Base-by-base conservation (phyloP, 2,888 invertebrate species). In the Itoplectis maculator region DNA sequence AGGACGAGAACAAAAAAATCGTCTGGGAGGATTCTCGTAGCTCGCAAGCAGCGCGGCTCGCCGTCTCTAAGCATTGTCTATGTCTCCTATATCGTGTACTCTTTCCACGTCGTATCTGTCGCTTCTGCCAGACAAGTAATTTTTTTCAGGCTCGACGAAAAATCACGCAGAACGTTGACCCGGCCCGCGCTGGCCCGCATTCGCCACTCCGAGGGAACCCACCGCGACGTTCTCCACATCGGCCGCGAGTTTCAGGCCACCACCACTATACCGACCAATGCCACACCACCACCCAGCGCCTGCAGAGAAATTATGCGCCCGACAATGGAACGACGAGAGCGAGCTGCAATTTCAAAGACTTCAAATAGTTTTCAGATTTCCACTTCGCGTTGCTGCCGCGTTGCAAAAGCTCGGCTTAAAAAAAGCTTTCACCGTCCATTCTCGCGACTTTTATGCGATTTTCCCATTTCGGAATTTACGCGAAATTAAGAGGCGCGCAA, bases 141-240 rank as follows among this genome's bases (percentile, higher is more conserved):
- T 81, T 63, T 69, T 18, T n/a, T 47, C 42, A 5, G 8, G 20
- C 47, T 49, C 68, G 51, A 61, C 69, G 65, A 73, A 77, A 81
- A 77, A 81, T 68, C 73, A 68, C n/a, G 13, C 37, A 59, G 69
- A 40, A 20, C 81, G 79, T 79, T 74, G 79, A 82, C 75, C 70
- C n/a, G n/a, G n/a, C n/a, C n/a, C n/a, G n/a, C n/a, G n/a, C n/a
- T 65, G 72, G 56, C 54, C 54, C 29, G n/a, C n/a, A 35, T 15
- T 40, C 47, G 45, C 37, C 49, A 13, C 61, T 9, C 18, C 29
- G 3, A 49, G 49, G 56, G 42, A 77, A 77, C 47, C 47, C 23
- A 6, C 4, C 23, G 6, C n/a, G 42, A 5, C 68, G 37, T 72
- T 42, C 45, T 45, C 54, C 20, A 59, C 72, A 68, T 61, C 51